phyloP scores from a whole-genome alignment of 2,888 invertebrate genomes.

The Orthosia cruda region DNA sequence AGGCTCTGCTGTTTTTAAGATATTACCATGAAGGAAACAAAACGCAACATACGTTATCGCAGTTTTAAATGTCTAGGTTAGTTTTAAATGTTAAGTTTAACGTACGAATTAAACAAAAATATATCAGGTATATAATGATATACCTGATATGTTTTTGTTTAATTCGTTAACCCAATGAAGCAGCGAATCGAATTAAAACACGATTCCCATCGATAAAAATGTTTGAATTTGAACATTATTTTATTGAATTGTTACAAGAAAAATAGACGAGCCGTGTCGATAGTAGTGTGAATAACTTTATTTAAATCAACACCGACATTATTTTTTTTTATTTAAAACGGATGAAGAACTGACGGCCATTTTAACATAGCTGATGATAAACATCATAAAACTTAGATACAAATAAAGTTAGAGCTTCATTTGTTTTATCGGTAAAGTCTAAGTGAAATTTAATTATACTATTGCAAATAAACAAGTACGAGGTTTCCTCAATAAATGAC shows the following conservation, averaged over 20 bases:
- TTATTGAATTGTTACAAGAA: conserved; percentile 12
- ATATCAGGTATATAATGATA: too few relatives aligned
- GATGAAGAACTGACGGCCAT: conserved; percentile 22
- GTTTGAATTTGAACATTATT: background rate
- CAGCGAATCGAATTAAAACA: background rate
- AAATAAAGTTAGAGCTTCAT: conserved; percentile 53
- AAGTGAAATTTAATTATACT: conserved; percentile 59
- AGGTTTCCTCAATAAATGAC: conserved; percentile 57
- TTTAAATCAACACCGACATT: conserved; percentile 12
- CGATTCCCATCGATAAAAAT: background rate
- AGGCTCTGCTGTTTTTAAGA: background rate
- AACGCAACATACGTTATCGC: background rate
- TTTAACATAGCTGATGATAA: conserved; percentile 28
- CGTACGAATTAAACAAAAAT: too few relatives aligned
- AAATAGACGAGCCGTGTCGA: background rate
- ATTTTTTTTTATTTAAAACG: conserved; percentile 49
- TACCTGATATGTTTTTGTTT: background rate
- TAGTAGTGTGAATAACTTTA: background rate
- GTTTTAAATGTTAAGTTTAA: too few relatives aligned
- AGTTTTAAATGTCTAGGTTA: background rate
- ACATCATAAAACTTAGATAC: conserved; percentile 43
- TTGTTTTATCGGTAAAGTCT: conserved; percentile 43
- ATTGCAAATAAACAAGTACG: conserved; percentile 56
- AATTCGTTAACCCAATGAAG: background rate
- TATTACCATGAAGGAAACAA: background rate